Conservation (phyloP, 1,140 invertebrate genomes). For the Formica selysi region DNA sequence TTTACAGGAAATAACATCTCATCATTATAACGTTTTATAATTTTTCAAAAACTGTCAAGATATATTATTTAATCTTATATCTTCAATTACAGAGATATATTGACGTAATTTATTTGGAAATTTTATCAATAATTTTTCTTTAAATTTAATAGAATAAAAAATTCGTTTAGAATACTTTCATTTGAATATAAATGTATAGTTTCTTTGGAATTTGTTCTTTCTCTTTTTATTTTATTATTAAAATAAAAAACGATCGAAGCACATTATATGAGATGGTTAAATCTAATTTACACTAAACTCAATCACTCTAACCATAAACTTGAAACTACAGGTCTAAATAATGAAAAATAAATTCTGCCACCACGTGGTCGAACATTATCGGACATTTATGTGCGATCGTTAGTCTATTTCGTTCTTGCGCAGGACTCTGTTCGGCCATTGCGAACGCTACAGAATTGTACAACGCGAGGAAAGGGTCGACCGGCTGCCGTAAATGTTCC, state of each 20-base stretch:
- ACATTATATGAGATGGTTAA: neutral
- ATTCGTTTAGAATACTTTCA: neutral
- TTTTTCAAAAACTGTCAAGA: neutral
- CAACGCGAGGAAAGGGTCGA: neutral
- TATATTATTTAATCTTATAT: neutral
- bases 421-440: slow-evolving; percentile 4
- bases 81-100: neutral
- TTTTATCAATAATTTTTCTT: neutral
- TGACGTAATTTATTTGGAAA: neutral
- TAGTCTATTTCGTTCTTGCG: slow-evolving; percentile 22
- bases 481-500: slow-evolving; percentile 50
- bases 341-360: neutral
- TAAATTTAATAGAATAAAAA: neutral
- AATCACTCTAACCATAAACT: neutral
- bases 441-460: slow-evolving; percentile 8
- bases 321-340: neutral
- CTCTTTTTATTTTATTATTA: neutral
- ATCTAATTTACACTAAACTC: neutral
- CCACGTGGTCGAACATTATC: slow-evolving; percentile 6
- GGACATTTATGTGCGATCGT: slow-evolving; percentile 16
- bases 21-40: neutral
- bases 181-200: neutral
- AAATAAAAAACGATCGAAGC: neutral
- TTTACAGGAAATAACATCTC: neutral
- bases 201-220: neutral